Evolutionary conservation across 2,888 invertebrate genomes (phyloP).

Genomic region (Diaprepes abbreviatus): DNA sequence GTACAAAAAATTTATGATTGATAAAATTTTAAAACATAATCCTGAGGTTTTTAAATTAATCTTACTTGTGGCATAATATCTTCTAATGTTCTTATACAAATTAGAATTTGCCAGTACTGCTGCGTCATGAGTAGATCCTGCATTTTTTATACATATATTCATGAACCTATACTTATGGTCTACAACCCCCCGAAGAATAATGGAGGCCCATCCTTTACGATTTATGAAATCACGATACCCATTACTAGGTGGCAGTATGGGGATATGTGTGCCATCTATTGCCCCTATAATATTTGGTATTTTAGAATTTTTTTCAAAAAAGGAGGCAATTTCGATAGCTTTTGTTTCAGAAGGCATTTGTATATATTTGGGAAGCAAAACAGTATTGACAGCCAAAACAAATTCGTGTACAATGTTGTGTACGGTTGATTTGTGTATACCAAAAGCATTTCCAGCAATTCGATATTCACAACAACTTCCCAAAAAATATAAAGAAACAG

Average conservation of each 20-base stretch:
- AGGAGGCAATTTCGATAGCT: slow-evolving; percentile 1
- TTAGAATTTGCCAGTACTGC: too few relatives aligned
- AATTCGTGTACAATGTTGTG: slow-evolving; percentile 17
- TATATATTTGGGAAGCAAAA: not conserved
- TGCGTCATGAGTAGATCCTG: too few relatives aligned
- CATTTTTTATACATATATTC: slow-evolving; percentile 17
- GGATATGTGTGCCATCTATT: slow-evolving; percentile 35
- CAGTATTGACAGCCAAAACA: slow-evolving; percentile 9
- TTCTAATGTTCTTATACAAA: too few relatives aligned
- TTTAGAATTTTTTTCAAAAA: not conserved
- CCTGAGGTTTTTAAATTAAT: too few relatives aligned
- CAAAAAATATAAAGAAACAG: slow-evolving; percentile 13
- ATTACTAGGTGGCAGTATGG: slow-evolving; percentile 23
- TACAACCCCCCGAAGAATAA: slow-evolving; percentile 23
- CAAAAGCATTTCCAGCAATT: slow-evolving; percentile 19
- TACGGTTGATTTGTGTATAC: slow-evolving; percentile 25
- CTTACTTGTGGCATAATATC: too few relatives aligned
- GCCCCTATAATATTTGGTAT: slow-evolving; percentile 32
- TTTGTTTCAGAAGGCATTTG: slow-evolving; percentile 5
- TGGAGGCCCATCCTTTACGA: slow-evolving; percentile 26
- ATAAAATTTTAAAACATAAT: too few relatives aligned
- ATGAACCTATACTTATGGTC: slow-evolving; percentile 18
- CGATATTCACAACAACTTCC: slow-evolving; percentile 19
- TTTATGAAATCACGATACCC: slow-evolving; percentile 33
- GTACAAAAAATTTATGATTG: too few relatives aligned